A percentile compares a stretch with the other conserved stretches of the same genome.
phyloP scores from a whole-genome alignment of 2,113 vertebrate genomes.

The Amphiprion percula region DNA sequence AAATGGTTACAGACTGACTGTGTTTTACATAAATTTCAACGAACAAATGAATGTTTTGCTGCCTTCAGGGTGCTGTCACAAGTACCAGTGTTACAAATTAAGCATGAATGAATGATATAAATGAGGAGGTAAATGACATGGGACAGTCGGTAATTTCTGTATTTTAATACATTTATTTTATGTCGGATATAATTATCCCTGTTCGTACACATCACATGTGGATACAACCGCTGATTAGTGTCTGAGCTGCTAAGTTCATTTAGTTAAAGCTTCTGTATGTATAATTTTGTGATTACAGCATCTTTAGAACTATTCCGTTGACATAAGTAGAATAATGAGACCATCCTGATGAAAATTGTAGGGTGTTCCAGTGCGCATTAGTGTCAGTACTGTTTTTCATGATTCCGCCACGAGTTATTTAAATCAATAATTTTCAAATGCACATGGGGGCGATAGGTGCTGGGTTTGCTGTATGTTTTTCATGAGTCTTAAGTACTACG shows the following conservation, averaged over 20 bases:
- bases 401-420: neutral
- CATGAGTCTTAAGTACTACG: slow-evolving; percentile 33
- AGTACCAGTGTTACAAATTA: slow-evolving; percentile 35
- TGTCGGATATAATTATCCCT: slow-evolving; percentile 32
- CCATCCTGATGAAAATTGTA: neutral
- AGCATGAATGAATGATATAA: slow-evolving; percentile 51
- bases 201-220: neutral
- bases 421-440: slow-evolving; percentile 8
- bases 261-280: slow-evolving; percentile 14
- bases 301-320: slow-evolving; percentile 6
- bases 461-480: slow-evolving; percentile 41
- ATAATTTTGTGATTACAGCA: neutral
- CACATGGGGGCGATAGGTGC: slow-evolving; percentile 23
- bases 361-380: neutral
- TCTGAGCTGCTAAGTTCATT: slow-evolving; percentile 26
- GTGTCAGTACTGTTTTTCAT: neutral
- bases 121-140: slow-evolving; percentile 49
- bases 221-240: slow-evolving; percentile 24
- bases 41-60: slow-evolving; percentile 48
- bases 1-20: slow-evolving; percentile 23
- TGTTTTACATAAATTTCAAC: slow-evolving; percentile 44
- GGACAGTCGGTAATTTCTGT: slow-evolving; percentile 40
- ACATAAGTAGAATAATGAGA: neutral
- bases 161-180: slow-evolving; percentile 42
- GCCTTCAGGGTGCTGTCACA: slow-evolving; percentile 56